Evolutionary conservation across 2,888 invertebrate species (phyloP).

Genomic region (Cantharis lateralis): DNA sequence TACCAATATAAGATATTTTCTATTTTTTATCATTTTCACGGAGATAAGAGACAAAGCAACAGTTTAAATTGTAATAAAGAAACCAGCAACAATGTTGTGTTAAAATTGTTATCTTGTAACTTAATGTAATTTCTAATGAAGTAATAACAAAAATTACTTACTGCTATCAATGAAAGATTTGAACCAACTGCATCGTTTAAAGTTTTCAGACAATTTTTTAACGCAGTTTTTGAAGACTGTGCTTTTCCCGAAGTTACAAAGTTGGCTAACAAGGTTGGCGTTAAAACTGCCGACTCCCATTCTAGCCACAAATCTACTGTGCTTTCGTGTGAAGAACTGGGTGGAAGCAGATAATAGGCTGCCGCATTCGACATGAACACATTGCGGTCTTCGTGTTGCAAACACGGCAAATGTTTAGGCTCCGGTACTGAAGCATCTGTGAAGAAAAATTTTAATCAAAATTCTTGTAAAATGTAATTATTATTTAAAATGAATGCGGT

Average conservation of each 20-base stretch:
- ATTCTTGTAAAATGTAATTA: too few relatives aligned
- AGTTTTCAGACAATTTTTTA: conserved; percentile 62
- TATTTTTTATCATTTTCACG: background rate
- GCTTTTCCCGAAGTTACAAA: conserved; percentile 58
- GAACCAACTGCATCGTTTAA: conserved; percentile 61
- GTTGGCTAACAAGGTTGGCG: conserved; percentile 62
- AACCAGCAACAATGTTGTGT: background rate
- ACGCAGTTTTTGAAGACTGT: conserved; percentile 62
- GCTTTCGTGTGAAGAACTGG: conserved; percentile 48
- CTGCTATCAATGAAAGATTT: conserved; percentile 65
- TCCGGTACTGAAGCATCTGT: conserved; percentile 48
- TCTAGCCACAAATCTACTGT: conserved; percentile 65
- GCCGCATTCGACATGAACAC: conserved; percentile 76
- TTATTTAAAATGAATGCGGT: too few relatives aligned
- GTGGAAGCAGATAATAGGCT: conserved; percentile 65
- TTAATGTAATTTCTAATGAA: background rate
- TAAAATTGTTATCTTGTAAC: background rate
- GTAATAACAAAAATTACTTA: conserved; percentile 47
- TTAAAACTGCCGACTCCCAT: conserved; percentile 66
- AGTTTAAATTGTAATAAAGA: background rate
- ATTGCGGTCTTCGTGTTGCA: conserved; percentile 64
- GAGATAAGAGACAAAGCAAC: background rate
- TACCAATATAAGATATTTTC: background rate
- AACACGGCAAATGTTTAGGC: conserved; percentile 67
- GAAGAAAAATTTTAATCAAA: conserved; percentile 2